phyloP scores from a whole-genome alignment of 2,888 invertebrate species.

The Rhingia rostrata region DNA sequence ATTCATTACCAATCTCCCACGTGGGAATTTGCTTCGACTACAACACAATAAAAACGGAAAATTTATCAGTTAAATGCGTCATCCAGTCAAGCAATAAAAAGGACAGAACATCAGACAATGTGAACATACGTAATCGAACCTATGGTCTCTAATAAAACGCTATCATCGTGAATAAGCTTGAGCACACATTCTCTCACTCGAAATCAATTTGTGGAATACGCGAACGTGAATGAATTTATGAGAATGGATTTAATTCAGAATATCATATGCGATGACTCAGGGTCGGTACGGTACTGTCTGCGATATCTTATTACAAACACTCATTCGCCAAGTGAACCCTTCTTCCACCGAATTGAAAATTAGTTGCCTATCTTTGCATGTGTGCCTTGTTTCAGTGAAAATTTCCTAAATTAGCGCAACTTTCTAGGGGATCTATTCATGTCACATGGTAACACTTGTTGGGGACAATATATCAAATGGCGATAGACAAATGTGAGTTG shows the following conservation, averaged over 20 bases:
- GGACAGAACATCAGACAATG: neutral
- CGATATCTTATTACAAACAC: neutral
- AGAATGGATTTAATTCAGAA: slow-evolving; percentile 6
- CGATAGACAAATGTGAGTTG: neutral
- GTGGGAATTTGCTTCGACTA: no score
- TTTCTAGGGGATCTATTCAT: neutral
- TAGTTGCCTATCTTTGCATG: slow-evolving; percentile 4
- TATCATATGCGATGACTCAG: slow-evolving; percentile 15
- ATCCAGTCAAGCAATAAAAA: neutral
- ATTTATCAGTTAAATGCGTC: slow-evolving; percentile 1
- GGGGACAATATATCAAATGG: slow-evolving; percentile 2
- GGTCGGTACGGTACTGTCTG: neutral
- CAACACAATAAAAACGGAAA: neutral
- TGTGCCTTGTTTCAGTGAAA: neutral
- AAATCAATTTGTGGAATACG: slow-evolving; percentile 38
- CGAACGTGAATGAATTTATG: slow-evolving; percentile 21
- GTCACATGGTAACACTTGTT: neutral
- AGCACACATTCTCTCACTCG: neutral
- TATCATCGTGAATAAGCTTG: neutral
- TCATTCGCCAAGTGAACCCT: neutral
- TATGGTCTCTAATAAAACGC: slow-evolving; percentile 1
- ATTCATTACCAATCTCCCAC: no score
- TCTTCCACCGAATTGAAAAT: slow-evolving; percentile 14
- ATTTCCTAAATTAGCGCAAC: neutral
- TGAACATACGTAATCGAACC: slow-evolving; percentile 15